Evolutionary conservation across 2,888 invertebrate species (phyloP).

Genomic region (Sturmia bella): DNA sequence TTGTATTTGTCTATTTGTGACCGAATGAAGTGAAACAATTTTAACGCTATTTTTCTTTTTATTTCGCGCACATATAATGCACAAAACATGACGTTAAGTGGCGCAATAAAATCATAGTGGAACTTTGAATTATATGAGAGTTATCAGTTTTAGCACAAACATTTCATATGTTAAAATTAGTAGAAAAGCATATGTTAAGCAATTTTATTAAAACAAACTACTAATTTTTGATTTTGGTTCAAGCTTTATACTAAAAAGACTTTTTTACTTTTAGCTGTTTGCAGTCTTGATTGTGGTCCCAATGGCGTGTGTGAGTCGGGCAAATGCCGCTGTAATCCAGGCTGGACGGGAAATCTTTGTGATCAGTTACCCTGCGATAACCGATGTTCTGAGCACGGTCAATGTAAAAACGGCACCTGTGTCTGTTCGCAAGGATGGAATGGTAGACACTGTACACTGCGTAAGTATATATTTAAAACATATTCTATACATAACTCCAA

Average conservation of each 20-base stretch:
- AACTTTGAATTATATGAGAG: too few relatives aligned
- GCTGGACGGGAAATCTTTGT: slow-evolving; percentile 96
- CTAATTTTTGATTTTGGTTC: neutral
- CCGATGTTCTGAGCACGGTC: slow-evolving; percentile 96
- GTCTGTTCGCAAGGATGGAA: slow-evolving; percentile 99
- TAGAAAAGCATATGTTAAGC: too few relatives aligned
- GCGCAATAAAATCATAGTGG: too few relatives aligned
- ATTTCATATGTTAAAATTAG: too few relatives aligned
- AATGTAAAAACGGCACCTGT: slow-evolving; percentile 98
- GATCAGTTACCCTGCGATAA: slow-evolving; percentile 95
- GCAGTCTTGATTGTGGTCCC: slow-evolving; percentile 95
- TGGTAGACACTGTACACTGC: slow-evolving; percentile 97
- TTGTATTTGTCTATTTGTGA: too few relatives aligned
- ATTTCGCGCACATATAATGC: too few relatives aligned
- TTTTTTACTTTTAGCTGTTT: slow-evolving; percentile 86
- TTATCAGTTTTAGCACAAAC: too few relatives aligned
- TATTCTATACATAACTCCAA: neutral
- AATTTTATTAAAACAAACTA: too few relatives aligned
- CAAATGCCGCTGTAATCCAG: slow-evolving; percentile 93
- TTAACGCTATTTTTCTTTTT: too few relatives aligned
- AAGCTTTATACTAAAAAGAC: slow-evolving; percentile 16
- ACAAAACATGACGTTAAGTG: too few relatives aligned
- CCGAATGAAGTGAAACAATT: too few relatives aligned
- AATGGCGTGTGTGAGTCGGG: slow-evolving; percentile 97
- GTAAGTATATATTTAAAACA: slow-evolving; percentile 86